Percentiles rank a stretch among this genome's conserved stretches.
Evolutionary conservation across 2,113 vertebrate species (phyloP).

Genomic region (Passer montanus): DNA sequence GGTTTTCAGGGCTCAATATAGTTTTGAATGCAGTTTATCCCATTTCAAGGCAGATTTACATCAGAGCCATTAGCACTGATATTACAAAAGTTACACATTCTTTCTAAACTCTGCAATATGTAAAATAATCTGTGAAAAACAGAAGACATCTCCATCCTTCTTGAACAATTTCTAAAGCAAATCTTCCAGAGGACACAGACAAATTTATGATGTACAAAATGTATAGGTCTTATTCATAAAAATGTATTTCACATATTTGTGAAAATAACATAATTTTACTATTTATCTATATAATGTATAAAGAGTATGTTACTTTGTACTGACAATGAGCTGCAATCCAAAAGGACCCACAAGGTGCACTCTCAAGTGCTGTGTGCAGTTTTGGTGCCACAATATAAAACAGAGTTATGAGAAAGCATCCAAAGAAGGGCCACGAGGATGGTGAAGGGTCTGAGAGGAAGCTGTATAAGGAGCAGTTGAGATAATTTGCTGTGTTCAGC

Average conservation of each 20-base stretch:
- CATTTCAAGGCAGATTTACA: not conserved
- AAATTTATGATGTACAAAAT: accelerated
- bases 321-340: not conserved
- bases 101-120: not conserved
- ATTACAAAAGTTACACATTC: not conserved
- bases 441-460: not conserved
- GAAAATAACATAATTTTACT: not conserved
- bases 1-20: not conserved
- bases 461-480: not conserved
- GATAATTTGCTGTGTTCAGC: not conserved
- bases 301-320: too few relatives aligned
- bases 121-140: not conserved
- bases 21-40: not conserved
- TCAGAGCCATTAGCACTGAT: not conserved
- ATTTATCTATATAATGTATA: accelerated
- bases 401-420: not conserved
- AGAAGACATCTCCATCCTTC: not conserved
- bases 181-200: not conserved
- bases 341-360: not conserved
- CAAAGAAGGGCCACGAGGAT: not conserved
- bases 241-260: not conserved
- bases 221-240: not conserved
- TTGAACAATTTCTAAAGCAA: not conserved
- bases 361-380: not conserved
- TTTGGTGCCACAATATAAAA: not conserved